phyloP scores from a whole-genome alignment of 2,888 invertebrate species.

The Caenorhabditis becei region DNA sequence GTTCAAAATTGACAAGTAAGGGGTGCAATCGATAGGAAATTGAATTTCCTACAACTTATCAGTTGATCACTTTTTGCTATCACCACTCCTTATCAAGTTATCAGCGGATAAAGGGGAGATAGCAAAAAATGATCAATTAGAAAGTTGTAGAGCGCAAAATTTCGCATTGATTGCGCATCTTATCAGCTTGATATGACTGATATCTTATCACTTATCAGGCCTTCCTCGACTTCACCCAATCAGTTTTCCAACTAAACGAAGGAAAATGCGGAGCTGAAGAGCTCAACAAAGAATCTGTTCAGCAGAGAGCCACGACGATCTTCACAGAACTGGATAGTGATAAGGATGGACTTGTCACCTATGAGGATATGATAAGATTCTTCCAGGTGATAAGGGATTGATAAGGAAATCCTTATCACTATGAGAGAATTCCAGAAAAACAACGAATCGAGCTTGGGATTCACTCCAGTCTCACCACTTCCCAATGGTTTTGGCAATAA shows the following conservation, averaged over 20 bases:
- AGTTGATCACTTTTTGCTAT: no score
- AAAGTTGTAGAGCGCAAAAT: no score
- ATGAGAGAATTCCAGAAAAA: slow-evolving; percentile 21
- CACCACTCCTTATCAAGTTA: no score
- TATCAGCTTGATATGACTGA: neutral
- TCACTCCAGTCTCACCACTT: slow-evolving; percentile 50
- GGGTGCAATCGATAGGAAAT: no score
- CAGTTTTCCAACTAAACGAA: slow-evolving; percentile 73
- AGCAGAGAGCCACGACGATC: slow-evolving; percentile 68
- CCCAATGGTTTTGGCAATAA: slow-evolving; percentile 37
- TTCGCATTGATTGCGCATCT: no score
- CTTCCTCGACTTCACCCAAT: slow-evolving; percentile 76
- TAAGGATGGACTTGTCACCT: slow-evolving; percentile 67
- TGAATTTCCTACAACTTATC: no score
- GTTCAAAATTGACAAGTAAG: no score
- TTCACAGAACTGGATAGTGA: slow-evolving; percentile 70
- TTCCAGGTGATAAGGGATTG: slow-evolving; percentile 50
- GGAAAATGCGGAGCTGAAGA: slow-evolving; percentile 57
- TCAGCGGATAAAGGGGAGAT: no score
- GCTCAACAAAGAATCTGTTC: slow-evolving; percentile 65
- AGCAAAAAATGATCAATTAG: no score
- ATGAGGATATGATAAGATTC: slow-evolving; percentile 67
- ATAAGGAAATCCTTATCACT: neutral
- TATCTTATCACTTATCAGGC: slow-evolving; percentile 63
- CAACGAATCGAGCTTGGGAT: slow-evolving; percentile 49